Base-by-base conservation (phyloP, 1,140 invertebrate species). In the Cyphomyrmex costatus region DNA sequence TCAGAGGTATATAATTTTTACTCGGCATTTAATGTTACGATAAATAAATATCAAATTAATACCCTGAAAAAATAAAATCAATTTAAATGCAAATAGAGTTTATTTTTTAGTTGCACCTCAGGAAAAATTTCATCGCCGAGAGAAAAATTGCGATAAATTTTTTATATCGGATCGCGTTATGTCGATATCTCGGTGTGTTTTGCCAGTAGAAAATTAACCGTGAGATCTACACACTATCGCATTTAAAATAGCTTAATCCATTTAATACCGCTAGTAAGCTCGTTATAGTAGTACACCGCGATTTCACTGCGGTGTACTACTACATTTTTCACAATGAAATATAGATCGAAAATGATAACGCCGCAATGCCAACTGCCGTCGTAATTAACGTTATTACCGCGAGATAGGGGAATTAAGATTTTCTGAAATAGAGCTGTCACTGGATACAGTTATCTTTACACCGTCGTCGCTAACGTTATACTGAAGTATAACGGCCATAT, bases 401-500 rank as follows among this genome's bases (percentile, higher is more conserved):
- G 83, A 36, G 58, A 66, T 78, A 49, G 49, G 19, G 21, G 16
- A 56, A 84, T 90, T 78, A 63, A 78, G 49, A 79, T 85, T 79
- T 85, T 79, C 79, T 68, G 85, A 89, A 89, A 89, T 89, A 83
- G 88, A 89, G 84, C 77, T 24, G 60, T 56, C 60, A 68, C 53
- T 70, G 65, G 46, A 49, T 60, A 61, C 58, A 70, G 46, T 85
- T 89, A 83, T 86, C 88, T 89, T 80, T 63, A 30, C 76, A 71
- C 63, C 70, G 65, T 86, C 79, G 85, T 89, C 88, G 88, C 88
- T 87, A 85, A 74, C 86, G 68, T 89, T 85, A n/a, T n/a, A 87
- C 88, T 87, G 85, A 89, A 85, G 88, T 89, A 90, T 90, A 90
- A 90, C 88, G 85, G 61, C 70, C 88, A 86, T 90, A 90, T 86